A percentile compares a stretch with the other conserved stretches of the same genome.
These are phyloP conservation scores for Phaenicophaeus curvirostris DNA, from an alignment of 2,797 vertebrate genomes.

Conservation along the genomic window DNA sequence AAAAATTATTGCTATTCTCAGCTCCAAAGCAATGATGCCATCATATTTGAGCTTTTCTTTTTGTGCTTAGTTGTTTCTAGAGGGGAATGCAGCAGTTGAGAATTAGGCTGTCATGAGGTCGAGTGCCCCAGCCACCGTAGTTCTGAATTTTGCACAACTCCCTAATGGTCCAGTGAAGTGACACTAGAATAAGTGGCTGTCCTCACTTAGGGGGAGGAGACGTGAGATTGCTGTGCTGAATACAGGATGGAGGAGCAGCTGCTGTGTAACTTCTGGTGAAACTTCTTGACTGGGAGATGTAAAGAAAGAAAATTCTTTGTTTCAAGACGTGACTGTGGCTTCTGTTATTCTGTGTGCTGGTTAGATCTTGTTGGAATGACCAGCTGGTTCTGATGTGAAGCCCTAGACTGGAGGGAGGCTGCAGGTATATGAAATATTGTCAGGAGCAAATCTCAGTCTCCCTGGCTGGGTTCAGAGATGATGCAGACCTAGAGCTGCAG, in stretches of 20 bases:
- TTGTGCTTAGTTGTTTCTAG: background rate
- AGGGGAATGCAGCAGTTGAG: background rate
- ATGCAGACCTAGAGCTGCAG: background rate
- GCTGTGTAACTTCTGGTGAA: background rate
- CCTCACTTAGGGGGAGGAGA: fast-evolving
- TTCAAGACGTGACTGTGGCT: background rate
- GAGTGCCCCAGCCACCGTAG: background rate
- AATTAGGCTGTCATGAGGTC: background rate
- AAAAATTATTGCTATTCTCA: background rate
- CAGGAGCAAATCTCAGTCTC: background rate
- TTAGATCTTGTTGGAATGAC: background rate
- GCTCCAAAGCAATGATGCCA: background rate
- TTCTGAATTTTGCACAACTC: background rate
- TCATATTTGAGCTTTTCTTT: too few species aligned
- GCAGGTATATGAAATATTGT: background rate
- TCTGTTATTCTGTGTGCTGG: background rate
- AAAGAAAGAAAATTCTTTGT: background rate
- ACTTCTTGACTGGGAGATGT: background rate
- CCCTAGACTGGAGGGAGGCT: background rate
- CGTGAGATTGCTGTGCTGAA: background rate
- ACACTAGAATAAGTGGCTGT: background rate
- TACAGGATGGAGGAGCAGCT: background rate
- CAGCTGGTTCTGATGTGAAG: background rate
- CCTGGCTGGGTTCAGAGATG: background rate
- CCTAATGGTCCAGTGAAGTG: background rate